A percentile compares a stretch with the other conserved stretches of the same genome.
phyloP scores from a whole-genome alignment of 2,888 invertebrate genomes.

The Noctua janthina region DNA sequence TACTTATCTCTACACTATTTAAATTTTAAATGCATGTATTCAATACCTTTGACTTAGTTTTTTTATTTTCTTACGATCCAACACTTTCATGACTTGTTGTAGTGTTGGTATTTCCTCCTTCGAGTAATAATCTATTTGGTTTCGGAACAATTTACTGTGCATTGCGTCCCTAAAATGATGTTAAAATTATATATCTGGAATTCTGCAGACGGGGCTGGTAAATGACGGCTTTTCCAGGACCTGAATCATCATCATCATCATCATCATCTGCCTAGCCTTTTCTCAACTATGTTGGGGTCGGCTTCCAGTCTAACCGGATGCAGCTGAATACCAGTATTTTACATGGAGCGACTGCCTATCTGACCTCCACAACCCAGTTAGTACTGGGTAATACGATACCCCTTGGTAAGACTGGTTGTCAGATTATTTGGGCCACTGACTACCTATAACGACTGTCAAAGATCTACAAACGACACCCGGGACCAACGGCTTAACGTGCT shows the following conservation, averaged over 20 bases:
- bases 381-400: too few species aligned
- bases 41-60: constrained; percentile 81
- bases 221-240: not conserved
- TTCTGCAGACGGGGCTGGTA: not conserved
- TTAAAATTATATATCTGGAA: not conserved
- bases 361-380: too few species aligned
- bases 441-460: too few species aligned
- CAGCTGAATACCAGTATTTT: too few species aligned
- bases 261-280: too few species aligned
- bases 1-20: not conserved
- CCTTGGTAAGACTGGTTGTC: too few species aligned
- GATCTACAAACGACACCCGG: too few species aligned
- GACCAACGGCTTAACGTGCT: too few species aligned
- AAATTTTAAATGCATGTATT: not conserved
- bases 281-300: too few species aligned
- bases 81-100: constrained; percentile 74
- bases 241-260: not conserved
- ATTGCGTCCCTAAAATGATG: constrained; percentile 82
- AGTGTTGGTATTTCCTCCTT: constrained; percentile 85
- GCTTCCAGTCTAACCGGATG: too few species aligned
- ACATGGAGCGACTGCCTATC: too few species aligned
- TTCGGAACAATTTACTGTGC: constrained; percentile 85
- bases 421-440: too few species aligned
- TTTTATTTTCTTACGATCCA: constrained; percentile 73
- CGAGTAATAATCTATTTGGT: constrained; percentile 82